A percentile compares a stretch with the other conserved stretches of the same genome.
Conservation (phyloP, 2,888 invertebrate genomes). For the Himalopsyche tibetana region DNA sequence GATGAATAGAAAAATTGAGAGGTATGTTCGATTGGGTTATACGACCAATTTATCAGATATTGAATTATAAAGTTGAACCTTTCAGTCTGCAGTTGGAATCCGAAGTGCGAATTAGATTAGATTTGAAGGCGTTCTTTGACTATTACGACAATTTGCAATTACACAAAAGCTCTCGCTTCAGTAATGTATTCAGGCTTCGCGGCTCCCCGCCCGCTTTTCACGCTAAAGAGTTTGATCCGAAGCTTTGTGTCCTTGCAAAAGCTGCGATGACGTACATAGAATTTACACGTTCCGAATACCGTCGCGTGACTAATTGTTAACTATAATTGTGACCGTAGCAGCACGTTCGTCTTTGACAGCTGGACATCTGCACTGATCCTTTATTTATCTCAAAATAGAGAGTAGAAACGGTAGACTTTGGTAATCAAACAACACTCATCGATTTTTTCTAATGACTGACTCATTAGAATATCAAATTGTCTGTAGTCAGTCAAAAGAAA, state of each 20-base stretch:
- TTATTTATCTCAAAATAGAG: background rate
- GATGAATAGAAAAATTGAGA: too few relatives aligned
- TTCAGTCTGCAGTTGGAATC: background rate
- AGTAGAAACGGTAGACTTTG: background rate
- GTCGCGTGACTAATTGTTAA: background rate
- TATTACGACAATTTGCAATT: constrained; percentile 26
- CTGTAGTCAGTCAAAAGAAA: too few relatives aligned
- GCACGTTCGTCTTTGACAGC: background rate
- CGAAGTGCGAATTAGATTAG: constrained; percentile 15
- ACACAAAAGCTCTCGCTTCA: background rate
- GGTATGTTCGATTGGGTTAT: too few relatives aligned
- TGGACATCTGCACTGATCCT: background rate
- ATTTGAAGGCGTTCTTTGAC: constrained; percentile 17
- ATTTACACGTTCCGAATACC: background rate
- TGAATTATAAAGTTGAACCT: background rate
- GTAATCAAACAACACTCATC: too few relatives aligned
- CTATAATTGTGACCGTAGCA: background rate
- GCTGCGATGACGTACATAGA: constrained; percentile 15
- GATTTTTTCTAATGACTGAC: too few relatives aligned
- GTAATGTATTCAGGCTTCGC: constrained; percentile 34
- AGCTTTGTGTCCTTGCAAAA: background rate
- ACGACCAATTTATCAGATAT: too few relatives aligned
- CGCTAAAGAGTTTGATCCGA: constrained; percentile 13
- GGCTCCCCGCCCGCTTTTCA: background rate
- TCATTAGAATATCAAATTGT: too few relatives aligned